These are phyloP conservation scores for Drosophila neutralis DNA, from an alignment of 2,888 invertebrate genomes.

Conservation along the genomic window DNA sequence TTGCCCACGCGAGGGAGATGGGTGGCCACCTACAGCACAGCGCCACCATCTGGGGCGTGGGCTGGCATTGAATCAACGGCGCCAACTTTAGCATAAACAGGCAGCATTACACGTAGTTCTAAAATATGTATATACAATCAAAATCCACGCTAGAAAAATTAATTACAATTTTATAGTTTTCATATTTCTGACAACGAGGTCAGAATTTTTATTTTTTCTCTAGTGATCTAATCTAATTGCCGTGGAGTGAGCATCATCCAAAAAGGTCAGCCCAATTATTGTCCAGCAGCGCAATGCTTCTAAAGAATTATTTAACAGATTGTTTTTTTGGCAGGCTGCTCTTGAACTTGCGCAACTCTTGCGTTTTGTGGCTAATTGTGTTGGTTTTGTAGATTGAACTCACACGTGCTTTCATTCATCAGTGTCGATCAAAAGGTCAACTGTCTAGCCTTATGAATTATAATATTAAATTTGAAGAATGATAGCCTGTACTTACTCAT, in stretches of 20 bases:
- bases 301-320: constrained; percentile 41
- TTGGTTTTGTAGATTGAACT: constrained; percentile 8
- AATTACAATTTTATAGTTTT: constrained; percentile 56
- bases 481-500: background rate
- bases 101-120: constrained; percentile 32
- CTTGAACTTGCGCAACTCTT: constrained; percentile 70
- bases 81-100: constrained; percentile 60
- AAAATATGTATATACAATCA: constrained; percentile 6
- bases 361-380: background rate
- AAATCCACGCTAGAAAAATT: constrained; percentile 18
- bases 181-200: constrained; percentile 33
- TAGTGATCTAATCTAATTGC: constrained; percentile 54
- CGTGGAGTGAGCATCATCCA: constrained; percentile 30
- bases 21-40: constrained; percentile 4
- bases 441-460: constrained; percentile 3
- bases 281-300: constrained; percentile 23
- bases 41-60: constrained; percentile 48
- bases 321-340: constrained; percentile 42
- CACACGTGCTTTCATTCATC: constrained; percentile 13
- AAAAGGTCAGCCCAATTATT: constrained; percentile 52
- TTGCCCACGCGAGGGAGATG: constrained; percentile 18
- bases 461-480: background rate
- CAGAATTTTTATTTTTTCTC: constrained; percentile 24
- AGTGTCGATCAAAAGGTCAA: constrained; percentile 25
- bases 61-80: constrained; percentile 60